These are phyloP conservation scores for Mus pahari DNA, from an alignment of 2,113 vertebrate genomes.

Conservation along the genomic window DNA sequence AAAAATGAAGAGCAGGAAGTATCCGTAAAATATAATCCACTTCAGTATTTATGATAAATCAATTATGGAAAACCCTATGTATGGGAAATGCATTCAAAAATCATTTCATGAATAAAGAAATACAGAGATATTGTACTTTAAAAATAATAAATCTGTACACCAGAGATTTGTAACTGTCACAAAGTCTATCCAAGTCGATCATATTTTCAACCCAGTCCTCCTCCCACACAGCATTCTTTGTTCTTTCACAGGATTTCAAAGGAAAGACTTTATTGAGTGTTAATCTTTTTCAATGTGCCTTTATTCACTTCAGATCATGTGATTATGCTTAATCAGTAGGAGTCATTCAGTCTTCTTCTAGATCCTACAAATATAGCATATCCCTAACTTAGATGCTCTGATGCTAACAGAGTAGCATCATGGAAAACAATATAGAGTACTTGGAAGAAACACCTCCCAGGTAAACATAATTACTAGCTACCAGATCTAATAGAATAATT, in stretches of 20 bases:
- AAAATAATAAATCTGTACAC: background rate
- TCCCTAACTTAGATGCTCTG: background rate
- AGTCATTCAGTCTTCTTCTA: constrained; percentile 30
- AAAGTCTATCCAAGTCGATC: background rate
- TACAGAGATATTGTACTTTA: background rate
- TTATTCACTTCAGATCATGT: constrained; percentile 50
- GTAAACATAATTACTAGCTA: background rate
- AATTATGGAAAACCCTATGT: constrained; percentile 36
- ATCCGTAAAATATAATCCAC: constrained; percentile 60
- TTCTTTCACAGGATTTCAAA: constrained; percentile 25
- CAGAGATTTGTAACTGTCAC: background rate
- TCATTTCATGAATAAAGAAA: constrained; percentile 57
- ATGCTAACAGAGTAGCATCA: background rate
- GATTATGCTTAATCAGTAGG: constrained; percentile 35
- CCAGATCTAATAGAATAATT: constrained; percentile 5
- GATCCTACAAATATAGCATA: background rate
- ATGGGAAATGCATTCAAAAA: constrained; percentile 22
- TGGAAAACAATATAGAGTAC: background rate
- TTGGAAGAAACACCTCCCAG: background rate
- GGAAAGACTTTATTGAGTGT: background rate
- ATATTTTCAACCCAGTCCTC: background rate
- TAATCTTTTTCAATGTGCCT: background rate
- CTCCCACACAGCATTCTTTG: background rate
- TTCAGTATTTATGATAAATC: constrained; percentile 58
- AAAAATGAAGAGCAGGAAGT: constrained; percentile 39